Conservation (phyloP, 2,888 invertebrate genomes). For the Aphrophora alni region DNA sequence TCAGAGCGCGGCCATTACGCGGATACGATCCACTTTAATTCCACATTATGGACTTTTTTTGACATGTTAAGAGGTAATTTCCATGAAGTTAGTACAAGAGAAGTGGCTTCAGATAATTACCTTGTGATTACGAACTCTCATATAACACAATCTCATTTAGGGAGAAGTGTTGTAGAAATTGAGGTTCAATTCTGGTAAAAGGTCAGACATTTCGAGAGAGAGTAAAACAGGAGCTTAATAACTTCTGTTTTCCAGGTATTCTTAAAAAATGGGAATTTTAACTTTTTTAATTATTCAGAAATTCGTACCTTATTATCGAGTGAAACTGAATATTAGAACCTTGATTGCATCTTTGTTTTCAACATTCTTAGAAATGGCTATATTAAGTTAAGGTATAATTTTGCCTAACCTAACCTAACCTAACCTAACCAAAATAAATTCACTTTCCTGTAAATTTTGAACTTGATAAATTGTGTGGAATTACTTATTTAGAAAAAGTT, state of each 20-base stretch:
- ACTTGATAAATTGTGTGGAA: too few species aligned
- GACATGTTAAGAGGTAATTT: slow-evolving; percentile 2
- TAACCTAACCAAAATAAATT: too few species aligned
- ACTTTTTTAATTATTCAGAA: too few species aligned
- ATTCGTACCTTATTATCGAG: too few species aligned
- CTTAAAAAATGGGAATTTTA: too few species aligned
- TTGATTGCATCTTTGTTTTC: too few species aligned
- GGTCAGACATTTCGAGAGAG: neutral
- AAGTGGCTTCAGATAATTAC: neutral
- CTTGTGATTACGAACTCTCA: neutral
- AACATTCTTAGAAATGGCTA: too few species aligned
- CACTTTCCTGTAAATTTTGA: too few species aligned
- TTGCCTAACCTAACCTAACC: too few species aligned
- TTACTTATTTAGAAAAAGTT: too few species aligned
- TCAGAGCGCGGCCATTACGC: neutral
- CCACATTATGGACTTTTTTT: neutral
- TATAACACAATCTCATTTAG: slow-evolving; percentile 2
- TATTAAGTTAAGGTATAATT: too few species aligned
- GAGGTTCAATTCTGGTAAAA: neutral
- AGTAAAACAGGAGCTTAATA: neutral
- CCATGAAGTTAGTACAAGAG: neutral
- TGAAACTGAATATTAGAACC: too few species aligned
- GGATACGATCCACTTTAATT: slow-evolving; percentile 6
- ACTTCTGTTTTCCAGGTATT: neutral
- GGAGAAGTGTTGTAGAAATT: neutral